phyloP scores from a whole-genome alignment of 1,140 invertebrate genomes.

The Eriosoma lanigerum region DNA sequence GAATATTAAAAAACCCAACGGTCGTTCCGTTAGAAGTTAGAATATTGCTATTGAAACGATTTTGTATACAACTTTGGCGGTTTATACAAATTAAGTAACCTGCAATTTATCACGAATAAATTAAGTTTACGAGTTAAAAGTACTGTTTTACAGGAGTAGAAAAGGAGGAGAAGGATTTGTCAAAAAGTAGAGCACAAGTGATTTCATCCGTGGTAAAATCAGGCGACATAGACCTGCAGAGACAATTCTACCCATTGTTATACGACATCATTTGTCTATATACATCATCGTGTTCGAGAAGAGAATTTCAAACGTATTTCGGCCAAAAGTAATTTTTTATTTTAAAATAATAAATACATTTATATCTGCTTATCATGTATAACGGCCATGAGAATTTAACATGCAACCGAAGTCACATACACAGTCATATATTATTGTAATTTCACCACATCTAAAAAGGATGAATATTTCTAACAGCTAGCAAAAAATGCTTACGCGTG shows the following conservation, averaged over 20 bases:
- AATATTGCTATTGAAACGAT: too few relatives aligned
- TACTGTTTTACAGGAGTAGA: too few relatives aligned
- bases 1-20: too few relatives aligned
- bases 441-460: background rate
- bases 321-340: background rate
- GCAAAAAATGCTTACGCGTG: background rate
- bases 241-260: background rate
- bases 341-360: background rate
- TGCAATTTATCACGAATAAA: too few relatives aligned
- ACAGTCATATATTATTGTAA: background rate
- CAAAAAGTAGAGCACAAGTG: background rate
- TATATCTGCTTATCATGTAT: too few relatives aligned
- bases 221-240: too few relatives aligned
- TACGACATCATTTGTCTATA: background rate
- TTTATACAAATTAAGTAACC: too few relatives aligned
- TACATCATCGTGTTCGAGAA: background rate
- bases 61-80: too few relatives aligned
- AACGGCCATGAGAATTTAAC: background rate
- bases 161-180: too few relatives aligned
- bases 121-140: too few relatives aligned
- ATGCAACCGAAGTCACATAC: background rate
- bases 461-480: background rate
- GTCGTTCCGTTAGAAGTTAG: too few relatives aligned
- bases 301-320: background rate
- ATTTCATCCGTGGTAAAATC: background rate